phyloP scores from a whole-genome alignment of 2,797 vertebrate genomes.

The Discoglossus pictus region DNA sequence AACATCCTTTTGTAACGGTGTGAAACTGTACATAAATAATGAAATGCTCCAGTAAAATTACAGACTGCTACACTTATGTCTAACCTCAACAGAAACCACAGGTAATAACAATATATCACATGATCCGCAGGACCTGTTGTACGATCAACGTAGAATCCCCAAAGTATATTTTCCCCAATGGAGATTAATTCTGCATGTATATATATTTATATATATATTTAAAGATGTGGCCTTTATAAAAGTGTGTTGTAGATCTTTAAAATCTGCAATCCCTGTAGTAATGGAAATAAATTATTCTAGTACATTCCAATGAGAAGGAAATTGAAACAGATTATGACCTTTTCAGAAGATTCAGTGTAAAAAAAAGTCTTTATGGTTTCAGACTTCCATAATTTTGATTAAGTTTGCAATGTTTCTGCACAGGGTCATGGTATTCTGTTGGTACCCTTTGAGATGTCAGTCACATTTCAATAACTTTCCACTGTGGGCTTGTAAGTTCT shows the following conservation, averaged over 20 bases:
- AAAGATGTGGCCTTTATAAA: constrained; percentile 47
- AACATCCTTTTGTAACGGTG: constrained; percentile 14
- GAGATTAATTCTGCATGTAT: constrained; percentile 36
- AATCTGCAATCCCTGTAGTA: constrained; percentile 51
- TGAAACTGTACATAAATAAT: constrained; percentile 23
- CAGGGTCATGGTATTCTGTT: constrained; percentile 62
- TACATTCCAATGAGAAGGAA: constrained; percentile 53
- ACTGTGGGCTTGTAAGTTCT: constrained; percentile 68
- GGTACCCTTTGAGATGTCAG: constrained; percentile 73
- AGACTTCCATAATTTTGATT: constrained; percentile 70
- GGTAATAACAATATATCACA: constrained; percentile 46
- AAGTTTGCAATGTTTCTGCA: constrained; percentile 71
- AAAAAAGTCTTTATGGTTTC: constrained; percentile 56
- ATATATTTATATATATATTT: constrained; percentile 53
- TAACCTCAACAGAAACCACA: constrained; percentile 20
- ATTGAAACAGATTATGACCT: constrained; percentile 49
- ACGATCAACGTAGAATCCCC: constrained; percentile 39
- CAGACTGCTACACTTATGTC: background rate
- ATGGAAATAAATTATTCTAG: constrained; percentile 55
- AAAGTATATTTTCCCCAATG: constrained; percentile 20
- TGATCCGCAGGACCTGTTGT: constrained; percentile 43
- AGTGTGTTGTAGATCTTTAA: constrained; percentile 43
- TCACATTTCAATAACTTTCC: constrained; percentile 80
- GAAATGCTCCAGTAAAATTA: constrained; percentile 26
- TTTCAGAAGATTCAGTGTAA: constrained; percentile 57